Conservation (phyloP, 2,113 vertebrate species). For the Pelecanus crispus region DNA sequence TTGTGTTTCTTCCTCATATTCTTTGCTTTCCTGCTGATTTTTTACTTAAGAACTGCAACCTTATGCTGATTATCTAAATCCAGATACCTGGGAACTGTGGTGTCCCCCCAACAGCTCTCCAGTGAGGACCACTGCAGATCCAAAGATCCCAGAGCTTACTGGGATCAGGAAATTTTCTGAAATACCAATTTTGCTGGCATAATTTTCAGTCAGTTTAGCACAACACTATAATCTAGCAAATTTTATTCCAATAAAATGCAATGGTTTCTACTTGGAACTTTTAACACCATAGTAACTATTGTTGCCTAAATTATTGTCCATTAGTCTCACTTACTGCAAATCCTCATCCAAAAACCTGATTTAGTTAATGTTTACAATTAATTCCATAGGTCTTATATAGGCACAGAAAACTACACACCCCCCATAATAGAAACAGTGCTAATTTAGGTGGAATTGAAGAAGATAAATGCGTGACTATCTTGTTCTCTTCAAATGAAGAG, state of each 20-base stretch:
- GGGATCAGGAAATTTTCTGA: neutral
- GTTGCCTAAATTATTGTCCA: neutral
- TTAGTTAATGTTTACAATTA: neutral
- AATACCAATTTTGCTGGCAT: neutral
- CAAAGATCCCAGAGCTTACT: neutral
- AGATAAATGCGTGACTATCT: neutral
- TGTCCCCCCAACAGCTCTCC: neutral
- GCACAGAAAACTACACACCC: neutral
- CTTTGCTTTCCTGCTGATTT: neutral
- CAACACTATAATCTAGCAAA: neutral
- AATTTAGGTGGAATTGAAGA: neutral
- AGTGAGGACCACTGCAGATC: neutral
- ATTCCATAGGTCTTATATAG: neutral
- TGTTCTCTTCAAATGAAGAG: neutral
- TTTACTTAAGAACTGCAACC: neutral
- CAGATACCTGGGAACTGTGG: neutral
- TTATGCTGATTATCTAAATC: neutral
- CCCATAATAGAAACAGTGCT: neutral
- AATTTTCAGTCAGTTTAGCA: neutral
- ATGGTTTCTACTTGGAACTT: neutral
- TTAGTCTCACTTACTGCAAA: neutral
- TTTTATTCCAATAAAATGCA: neutral
- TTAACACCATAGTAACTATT: neutral
- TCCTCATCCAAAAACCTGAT: neutral
- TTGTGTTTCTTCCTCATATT: neutral